phyloP scores from a whole-genome alignment of 2,113 vertebrate species.

The Myocastor coypus region DNA sequence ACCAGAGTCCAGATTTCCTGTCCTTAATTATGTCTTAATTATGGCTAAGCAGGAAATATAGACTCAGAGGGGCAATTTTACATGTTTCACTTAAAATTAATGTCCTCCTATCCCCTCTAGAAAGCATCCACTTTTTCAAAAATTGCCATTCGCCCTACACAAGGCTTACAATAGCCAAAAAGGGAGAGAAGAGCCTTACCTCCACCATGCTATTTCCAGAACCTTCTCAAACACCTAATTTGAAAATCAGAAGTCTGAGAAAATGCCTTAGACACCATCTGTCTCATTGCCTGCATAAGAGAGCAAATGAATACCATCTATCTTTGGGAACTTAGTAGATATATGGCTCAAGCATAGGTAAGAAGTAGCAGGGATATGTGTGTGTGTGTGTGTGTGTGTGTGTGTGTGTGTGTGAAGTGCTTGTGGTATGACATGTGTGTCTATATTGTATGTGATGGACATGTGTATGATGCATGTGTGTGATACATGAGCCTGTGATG shows the following conservation, averaged over 20 bases:
- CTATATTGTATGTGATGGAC: not conserved
- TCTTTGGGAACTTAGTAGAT: not conserved
- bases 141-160: not conserved
- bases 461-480: not conserved
- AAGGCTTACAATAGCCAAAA: not conserved
- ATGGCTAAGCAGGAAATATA: not conserved
- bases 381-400: too few species aligned
- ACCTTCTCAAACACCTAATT: not conserved
- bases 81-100: not conserved
- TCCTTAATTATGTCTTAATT: not conserved
- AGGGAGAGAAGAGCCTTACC: not conserved
- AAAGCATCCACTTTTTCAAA: not conserved
- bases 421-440: not conserved
- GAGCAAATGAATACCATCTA: not conserved
- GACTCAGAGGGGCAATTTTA: not conserved
- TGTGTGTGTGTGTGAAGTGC: not conserved
- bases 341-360: not conserved
- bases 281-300: not conserved
- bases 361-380: not conserved
- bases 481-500: not conserved
- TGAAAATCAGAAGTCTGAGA: conserved; percentile 1
- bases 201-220: not conserved
- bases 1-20: not conserved
- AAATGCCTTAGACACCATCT: not conserved
- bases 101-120: not conserved